Percentiles rank a stretch among this genome's conserved stretches.
Conservation (phyloP, 2,888 invertebrate genomes). For the Brachypterus glaber region DNA sequence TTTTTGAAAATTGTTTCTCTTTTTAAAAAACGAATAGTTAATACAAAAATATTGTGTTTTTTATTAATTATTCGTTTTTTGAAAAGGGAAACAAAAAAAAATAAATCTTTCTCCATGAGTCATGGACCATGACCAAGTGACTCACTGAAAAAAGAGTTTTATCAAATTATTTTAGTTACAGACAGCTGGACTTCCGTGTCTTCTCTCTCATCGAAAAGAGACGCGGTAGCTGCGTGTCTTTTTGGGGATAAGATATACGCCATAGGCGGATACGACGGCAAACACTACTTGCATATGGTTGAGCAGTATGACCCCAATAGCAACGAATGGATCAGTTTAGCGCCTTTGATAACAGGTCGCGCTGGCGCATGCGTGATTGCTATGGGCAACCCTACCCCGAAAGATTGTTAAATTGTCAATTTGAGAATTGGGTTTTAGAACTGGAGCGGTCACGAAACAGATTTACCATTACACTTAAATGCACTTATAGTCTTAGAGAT, state of each 20-base stretch:
- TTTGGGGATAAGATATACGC: conserved; percentile 75
- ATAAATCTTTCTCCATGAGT: too few species aligned
- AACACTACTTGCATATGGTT: conserved; percentile 76
- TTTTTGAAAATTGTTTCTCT: too few species aligned
- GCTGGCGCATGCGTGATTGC: conserved; percentile 83
- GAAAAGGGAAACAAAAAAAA: too few species aligned
- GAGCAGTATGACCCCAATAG: conserved; percentile 82
- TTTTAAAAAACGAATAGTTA: too few species aligned
- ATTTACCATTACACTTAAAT: too few species aligned
- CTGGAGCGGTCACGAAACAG: too few species aligned
- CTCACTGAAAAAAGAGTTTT: too few species aligned
- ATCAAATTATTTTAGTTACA: conserved; percentile 56
- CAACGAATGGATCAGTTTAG: conserved; percentile 69
- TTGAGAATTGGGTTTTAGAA: too few species aligned
- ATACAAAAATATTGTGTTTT: too few species aligned
- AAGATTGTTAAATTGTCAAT: neutral
- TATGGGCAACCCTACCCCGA: conserved; percentile 30
- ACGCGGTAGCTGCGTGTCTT: conserved; percentile 80
- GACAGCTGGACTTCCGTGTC: conserved; percentile 85
- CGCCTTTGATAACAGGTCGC: conserved; percentile 71
- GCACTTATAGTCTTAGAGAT: too few species aligned
- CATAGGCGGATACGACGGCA: conserved; percentile 89
- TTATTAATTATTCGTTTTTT: too few species aligned
- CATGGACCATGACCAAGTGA: too few species aligned
- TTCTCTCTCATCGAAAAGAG: conserved; percentile 71